Percentiles rank a stretch among this genome's conserved stretches.
Conservation (phyloP, 2,797 vertebrate genomes). For the Carapus acus region DNA sequence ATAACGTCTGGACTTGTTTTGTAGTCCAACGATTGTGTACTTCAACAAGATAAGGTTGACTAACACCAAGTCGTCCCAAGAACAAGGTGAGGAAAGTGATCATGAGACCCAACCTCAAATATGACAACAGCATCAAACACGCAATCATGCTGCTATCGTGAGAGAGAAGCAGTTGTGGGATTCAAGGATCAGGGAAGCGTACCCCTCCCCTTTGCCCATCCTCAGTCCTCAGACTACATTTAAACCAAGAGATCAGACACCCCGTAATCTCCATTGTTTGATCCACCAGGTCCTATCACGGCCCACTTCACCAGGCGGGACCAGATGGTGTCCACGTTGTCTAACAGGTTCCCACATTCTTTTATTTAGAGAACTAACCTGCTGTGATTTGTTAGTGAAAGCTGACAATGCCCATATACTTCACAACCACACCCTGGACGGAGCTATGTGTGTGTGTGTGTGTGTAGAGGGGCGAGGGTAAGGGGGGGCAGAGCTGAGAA, state of each 20-base stretch:
- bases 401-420: slow-evolving; percentile 19
- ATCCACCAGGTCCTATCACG: slow-evolving; percentile 50
- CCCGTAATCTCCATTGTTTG: slow-evolving; percentile 69
- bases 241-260: slow-evolving; percentile 68
- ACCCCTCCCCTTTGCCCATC: slow-evolving; percentile 51
- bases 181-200: slow-evolving; percentile 45
- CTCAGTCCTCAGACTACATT: slow-evolving; percentile 52
- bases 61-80: neutral
- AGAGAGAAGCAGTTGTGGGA: slow-evolving; percentile 30
- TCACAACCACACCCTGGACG: slow-evolving; percentile 10
- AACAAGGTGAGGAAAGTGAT: neutral
- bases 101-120: slow-evolving; percentile 1
- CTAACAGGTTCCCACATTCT: slow-evolving; percentile 47
- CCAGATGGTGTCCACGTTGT: slow-evolving; percentile 58
- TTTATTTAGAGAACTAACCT: slow-evolving; percentile 46
- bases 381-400: slow-evolving; percentile 36
- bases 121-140: neutral
- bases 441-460: too few relatives aligned
- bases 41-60: too few relatives aligned
- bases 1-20: too few relatives aligned
- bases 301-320: slow-evolving; percentile 59
- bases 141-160: slow-evolving; percentile 10
- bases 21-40: too few relatives aligned
- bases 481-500: slow-evolving; percentile 1
- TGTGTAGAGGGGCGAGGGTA: too few relatives aligned